Evolutionary conservation across 92 coral and sea anemone genomes (phyloP).

Genomic region (Umimayanthus kanabou): DNA sequence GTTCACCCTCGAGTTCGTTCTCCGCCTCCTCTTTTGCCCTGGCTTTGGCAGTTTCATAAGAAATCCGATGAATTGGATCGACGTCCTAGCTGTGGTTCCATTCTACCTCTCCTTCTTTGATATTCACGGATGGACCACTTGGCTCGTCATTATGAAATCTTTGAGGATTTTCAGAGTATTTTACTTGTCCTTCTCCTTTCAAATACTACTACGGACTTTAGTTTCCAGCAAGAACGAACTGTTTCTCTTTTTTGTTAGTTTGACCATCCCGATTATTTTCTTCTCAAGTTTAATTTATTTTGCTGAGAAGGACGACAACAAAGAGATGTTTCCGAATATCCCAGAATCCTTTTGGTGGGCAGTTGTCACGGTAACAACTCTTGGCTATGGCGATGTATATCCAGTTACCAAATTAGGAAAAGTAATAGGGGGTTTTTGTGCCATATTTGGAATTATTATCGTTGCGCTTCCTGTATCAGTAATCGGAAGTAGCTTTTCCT

Average conservation of each 20-base stretch:
- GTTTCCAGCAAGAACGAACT: conserved; percentile 92
- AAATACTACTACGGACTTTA: conserved; percentile 84
- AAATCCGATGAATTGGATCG: conserved; percentile 95
- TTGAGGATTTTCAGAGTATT: conserved; percentile 81
- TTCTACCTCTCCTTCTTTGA: conserved; percentile 74
- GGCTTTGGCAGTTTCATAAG: conserved; percentile 58
- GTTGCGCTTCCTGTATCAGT: conserved; percentile 98
- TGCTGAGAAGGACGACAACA: conserved; percentile 88
- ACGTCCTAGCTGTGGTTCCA: conserved; percentile 82
- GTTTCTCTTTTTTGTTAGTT: conserved; percentile 79
- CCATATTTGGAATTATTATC: conserved; percentile 90
- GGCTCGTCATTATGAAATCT: conserved; percentile 88
- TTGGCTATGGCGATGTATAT: conserved; percentile 95
- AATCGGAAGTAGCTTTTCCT: conserved; percentile 91
- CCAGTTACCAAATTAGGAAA: conserved; percentile 92
- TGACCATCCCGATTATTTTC: conserved; percentile 85
- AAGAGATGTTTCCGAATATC: conserved; percentile 85
- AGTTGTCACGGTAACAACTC: conserved; percentile 92
- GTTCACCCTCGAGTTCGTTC: conserved; percentile 86
- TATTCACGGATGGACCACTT: conserved; percentile 64
- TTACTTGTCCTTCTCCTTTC: conserved; percentile 91
- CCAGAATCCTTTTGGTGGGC: conserved; percentile 99
- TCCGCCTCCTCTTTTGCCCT: conserved; percentile 88
- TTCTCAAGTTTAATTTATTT: conserved; percentile 93
- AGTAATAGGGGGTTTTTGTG: conserved; percentile 89